Conservation (phyloP, 2,797 vertebrate species). For the Brachyrhaphis roseni region DNA sequence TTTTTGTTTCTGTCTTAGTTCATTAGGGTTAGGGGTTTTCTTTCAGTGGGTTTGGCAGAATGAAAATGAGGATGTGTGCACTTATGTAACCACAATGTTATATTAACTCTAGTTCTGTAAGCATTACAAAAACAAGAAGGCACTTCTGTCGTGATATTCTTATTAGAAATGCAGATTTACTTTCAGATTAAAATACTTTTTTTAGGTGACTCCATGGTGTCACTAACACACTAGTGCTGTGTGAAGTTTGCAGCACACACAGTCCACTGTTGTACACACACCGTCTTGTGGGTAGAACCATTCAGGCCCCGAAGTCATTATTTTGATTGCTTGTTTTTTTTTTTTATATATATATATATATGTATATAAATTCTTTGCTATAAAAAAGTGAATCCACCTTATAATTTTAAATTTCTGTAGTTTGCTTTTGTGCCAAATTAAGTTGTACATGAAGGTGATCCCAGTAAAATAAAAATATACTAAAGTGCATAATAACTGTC, state of each 20-base stretch:
- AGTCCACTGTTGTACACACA: not conserved
- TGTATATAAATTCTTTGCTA: not conserved
- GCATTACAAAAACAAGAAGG: constrained; percentile 9
- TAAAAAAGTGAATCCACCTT: not conserved
- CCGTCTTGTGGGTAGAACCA: not conserved
- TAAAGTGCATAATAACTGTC: not conserved
- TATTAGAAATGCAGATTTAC: constrained; percentile 4
- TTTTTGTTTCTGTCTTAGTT: constrained; percentile 33
- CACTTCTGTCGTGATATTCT: not conserved
- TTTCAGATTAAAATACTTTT: constrained; percentile 5
- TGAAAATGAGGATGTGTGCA: constrained; percentile 62
- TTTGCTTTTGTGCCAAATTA: not conserved
- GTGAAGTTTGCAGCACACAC: not conserved
- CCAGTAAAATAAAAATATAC: too few species aligned
- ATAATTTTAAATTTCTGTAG: not conserved
- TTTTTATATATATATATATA: too few species aligned
- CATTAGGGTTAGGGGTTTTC: constrained; percentile 45
- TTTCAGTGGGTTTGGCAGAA: constrained; percentile 29
- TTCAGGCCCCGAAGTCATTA: not conserved
- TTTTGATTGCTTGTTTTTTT: not conserved
- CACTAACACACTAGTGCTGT: constrained; percentile 1
- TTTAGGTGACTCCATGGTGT: not conserved
- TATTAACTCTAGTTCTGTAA: constrained; percentile 7
- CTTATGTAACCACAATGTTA: constrained; percentile 10
- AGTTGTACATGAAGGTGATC: not conserved